Evolutionary conservation across 2,888 invertebrate genomes (phyloP).

Genomic region (Hyposoter didymator): DNA sequence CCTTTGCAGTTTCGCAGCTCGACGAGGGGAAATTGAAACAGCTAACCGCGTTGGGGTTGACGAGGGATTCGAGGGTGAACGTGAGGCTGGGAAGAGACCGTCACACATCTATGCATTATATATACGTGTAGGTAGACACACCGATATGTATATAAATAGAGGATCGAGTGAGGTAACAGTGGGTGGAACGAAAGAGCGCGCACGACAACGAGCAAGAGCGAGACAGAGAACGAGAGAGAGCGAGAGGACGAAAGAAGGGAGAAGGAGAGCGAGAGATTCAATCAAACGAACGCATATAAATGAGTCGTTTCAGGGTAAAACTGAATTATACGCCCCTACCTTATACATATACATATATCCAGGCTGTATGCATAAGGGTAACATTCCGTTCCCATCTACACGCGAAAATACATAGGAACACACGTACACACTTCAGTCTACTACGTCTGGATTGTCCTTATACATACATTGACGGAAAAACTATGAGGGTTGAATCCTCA

Average conservation of each 20-base stretch:
- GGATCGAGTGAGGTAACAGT: slow-evolving; percentile 50
- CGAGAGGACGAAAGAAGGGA: neutral
- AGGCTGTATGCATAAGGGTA: slow-evolving; percentile 51
- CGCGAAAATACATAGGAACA: slow-evolving; percentile 46
- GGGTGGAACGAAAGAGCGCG: slow-evolving; percentile 61
- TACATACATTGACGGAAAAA: slow-evolving; percentile 28
- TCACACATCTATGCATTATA: slow-evolving; percentile 13
- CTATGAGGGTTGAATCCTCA: slow-evolving; percentile 48
- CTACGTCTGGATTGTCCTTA: slow-evolving; percentile 22
- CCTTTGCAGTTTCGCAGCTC: slow-evolving; percentile 79
- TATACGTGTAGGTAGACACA: neutral
- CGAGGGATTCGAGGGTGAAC: slow-evolving; percentile 68
- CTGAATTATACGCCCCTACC: slow-evolving; percentile 79
- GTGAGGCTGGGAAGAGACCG: slow-evolving; percentile 67
- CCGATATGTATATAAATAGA: slow-evolving; percentile 22
- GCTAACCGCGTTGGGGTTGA: slow-evolving; percentile 81
- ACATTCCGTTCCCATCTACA: slow-evolving; percentile 70
- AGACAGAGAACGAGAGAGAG: slow-evolving; percentile 62
- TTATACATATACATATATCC: slow-evolving; percentile 66
- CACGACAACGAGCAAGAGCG: slow-evolving; percentile 60
- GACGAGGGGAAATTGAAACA: slow-evolving; percentile 82
- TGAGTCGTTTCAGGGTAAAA: slow-evolving; percentile 82
- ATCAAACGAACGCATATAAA: slow-evolving; percentile 83
- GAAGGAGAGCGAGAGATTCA: slow-evolving; percentile 76
- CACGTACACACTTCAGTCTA: slow-evolving; percentile 26